Evolutionary conservation across 1,140 invertebrate genomes (phyloP).

Genomic region (Atta texana): DNA sequence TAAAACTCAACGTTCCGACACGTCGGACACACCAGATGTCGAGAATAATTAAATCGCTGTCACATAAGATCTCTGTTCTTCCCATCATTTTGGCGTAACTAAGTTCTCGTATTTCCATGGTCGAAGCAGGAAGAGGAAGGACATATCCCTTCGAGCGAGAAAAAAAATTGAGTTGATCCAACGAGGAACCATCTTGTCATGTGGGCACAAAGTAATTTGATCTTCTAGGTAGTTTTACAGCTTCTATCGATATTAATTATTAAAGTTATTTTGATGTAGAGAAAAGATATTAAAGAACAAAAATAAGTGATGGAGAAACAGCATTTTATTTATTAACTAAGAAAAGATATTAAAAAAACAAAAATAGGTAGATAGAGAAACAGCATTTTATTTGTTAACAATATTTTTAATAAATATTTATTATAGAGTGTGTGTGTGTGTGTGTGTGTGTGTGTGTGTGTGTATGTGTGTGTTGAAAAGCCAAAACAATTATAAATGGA

Average conservation of each 20-base stretch:
- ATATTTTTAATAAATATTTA: constrained; percentile 2
- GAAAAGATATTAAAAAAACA: neutral
- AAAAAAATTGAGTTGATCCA: constrained; percentile 46
- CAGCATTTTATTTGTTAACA: neutral
- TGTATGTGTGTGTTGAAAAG: neutral
- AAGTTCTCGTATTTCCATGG: constrained; percentile 61
- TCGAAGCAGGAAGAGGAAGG: constrained; percentile 67
- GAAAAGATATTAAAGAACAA: neutral
- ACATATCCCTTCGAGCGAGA: constrained; percentile 32
- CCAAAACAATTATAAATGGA: neutral
- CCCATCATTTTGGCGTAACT: constrained; percentile 31
- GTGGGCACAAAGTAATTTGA: constrained; percentile 53
- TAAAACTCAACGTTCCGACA: neutral
- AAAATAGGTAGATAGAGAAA: neutral
- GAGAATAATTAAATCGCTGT: constrained; percentile 58
- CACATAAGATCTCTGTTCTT: constrained; percentile 40
- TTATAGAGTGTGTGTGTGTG: neutral
- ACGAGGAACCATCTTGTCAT: neutral
- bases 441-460: too few species aligned
- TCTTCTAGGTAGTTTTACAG: constrained; percentile 21
- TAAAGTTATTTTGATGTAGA: neutral
- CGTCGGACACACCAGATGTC: constrained; percentile 40
- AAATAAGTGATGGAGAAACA: neutral
- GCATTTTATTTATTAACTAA: neutral
- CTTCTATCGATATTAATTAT: constrained; percentile 44